phyloP scores from a whole-genome alignment of 2,113 vertebrate genomes.

The Synodontis membranacea region DNA sequence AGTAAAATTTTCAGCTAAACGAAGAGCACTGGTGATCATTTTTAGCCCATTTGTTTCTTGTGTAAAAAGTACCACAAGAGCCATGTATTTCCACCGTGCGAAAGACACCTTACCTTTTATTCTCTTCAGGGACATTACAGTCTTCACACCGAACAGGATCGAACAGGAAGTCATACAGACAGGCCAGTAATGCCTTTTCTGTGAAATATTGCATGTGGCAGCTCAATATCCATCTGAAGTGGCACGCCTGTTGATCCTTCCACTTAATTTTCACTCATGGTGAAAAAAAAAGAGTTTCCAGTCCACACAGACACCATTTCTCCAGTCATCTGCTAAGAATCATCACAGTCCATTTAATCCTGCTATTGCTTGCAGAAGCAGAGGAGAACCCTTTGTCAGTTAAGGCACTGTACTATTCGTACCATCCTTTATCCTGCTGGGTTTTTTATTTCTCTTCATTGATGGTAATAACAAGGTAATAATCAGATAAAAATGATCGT shows the following conservation, averaged over 20 bases:
- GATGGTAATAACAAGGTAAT: constrained; percentile 19
- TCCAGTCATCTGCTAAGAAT: constrained; percentile 59
- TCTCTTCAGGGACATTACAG: constrained; percentile 28
- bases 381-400: not conserved
- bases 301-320: constrained; percentile 45
- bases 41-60: constrained; percentile 3
- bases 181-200: constrained; percentile 41
- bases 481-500: constrained; percentile 11
- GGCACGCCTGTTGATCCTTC: constrained; percentile 49
- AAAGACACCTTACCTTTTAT: not conserved
- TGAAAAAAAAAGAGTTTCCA: constrained; percentile 61
- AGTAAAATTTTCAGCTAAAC: not conserved
- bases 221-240: constrained; percentile 70
- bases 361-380: constrained; percentile 18
- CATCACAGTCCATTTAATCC: constrained; percentile 48
- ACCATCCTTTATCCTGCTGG: not conserved
- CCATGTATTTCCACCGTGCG: not conserved
- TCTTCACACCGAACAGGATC: constrained; percentile 8
- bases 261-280: constrained; percentile 72
- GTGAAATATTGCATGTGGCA: constrained; percentile 72
- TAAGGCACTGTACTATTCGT: not conserved
- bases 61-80: not conserved
- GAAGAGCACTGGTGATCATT: too few species aligned
- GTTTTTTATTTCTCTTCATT: constrained; percentile 20
- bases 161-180: constrained; percentile 33